Percentiles rank a stretch among this genome's conserved stretches.
phyloP scores from a whole-genome alignment of 2,797 vertebrate species.

The Sarcoramphus papa region DNA sequence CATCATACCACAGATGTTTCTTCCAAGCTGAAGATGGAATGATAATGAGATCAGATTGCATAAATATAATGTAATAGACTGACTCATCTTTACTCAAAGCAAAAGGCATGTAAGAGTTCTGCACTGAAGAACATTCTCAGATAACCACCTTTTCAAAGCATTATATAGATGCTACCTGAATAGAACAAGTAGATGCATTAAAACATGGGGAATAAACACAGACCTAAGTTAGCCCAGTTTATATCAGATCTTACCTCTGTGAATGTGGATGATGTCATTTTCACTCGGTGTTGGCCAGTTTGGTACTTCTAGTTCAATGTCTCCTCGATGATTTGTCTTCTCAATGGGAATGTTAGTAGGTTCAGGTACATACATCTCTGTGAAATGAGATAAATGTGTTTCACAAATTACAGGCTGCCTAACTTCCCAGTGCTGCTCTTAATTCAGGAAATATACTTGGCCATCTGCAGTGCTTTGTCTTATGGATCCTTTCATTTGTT shows the following conservation, averaged over 20 bases:
- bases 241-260: constrained; percentile 73
- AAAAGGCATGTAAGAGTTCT: background rate
- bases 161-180: background rate
- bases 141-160: background rate
- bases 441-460: background rate
- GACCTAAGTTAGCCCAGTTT: background rate
- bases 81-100: background rate
- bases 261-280: constrained; percentile 84
- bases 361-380: constrained; percentile 84
- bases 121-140: background rate
- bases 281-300: constrained; percentile 83
- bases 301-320: constrained; percentile 71
- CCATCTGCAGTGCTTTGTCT: background rate
- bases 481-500: background rate
- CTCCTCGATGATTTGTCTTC: constrained; percentile 82
- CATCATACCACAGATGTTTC: background rate
- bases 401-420: background rate
- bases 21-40: background rate
- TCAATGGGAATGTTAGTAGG: constrained; percentile 88
- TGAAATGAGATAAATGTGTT: constrained; percentile 9
- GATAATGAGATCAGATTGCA: background rate
- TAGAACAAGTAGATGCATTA: background rate
- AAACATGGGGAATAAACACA: background rate
- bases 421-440: background rate
- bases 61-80: background rate